Conservation (phyloP, 1,140 invertebrate genomes). For the Bombus cullumanus region DNA sequence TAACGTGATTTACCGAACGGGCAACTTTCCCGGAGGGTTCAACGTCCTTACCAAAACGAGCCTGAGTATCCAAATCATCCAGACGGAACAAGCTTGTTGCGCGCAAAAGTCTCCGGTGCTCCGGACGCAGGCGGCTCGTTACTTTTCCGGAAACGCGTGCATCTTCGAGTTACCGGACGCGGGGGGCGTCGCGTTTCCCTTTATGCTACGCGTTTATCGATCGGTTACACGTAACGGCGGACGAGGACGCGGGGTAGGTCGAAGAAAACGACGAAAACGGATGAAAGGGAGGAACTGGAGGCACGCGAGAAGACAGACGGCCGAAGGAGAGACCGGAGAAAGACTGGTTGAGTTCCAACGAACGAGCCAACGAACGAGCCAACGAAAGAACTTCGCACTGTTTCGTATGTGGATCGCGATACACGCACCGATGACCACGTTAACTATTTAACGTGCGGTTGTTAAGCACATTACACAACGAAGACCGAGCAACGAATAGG, state of each 20-base stretch:
- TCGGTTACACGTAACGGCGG: not conserved
- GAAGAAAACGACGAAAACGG: not conserved
- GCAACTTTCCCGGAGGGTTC: constrained; percentile 39
- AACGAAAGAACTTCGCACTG: constrained; percentile 80
- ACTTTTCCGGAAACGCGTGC: not conserved
- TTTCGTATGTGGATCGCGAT: constrained; percentile 83
- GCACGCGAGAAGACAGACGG: constrained; percentile 7
- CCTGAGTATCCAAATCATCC: constrained; percentile 81
- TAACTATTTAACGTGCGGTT: constrained; percentile 74
- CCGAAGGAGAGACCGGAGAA: constrained; percentile 55
- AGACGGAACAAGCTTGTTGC: constrained; percentile 50
- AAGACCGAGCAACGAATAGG: constrained; percentile 21
- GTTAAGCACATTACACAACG: constrained; percentile 63
- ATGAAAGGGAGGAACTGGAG: constrained; percentile 13
- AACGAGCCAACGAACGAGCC: constrained; percentile 43
- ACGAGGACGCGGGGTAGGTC: not conserved
- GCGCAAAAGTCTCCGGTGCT: constrained; percentile 22
- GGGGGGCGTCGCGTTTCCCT: too few relatives aligned
- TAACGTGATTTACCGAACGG: not conserved
- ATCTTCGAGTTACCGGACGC: not conserved
- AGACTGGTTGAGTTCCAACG: constrained; percentile 47
- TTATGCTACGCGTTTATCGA: not conserved
- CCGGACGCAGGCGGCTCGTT: constrained; percentile 5
- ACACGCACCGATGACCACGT: constrained; percentile 79
- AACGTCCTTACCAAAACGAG: constrained; percentile 77